phyloP scores from a whole-genome alignment of 2,113 vertebrate genomes.

The Tretioscincus oriximinensis region DNA sequence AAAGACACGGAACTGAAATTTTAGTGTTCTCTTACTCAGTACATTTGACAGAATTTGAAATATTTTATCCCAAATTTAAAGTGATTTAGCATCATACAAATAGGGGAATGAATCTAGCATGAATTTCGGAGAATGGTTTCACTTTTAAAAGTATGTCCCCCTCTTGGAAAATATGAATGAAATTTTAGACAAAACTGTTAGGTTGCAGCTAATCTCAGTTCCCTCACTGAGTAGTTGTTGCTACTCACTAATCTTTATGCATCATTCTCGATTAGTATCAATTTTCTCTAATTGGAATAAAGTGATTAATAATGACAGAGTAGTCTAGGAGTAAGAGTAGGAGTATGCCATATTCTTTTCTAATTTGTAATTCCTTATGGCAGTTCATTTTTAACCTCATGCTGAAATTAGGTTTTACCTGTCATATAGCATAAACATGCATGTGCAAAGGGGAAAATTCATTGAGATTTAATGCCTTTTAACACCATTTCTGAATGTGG shows the following conservation, averaged over 20 bases:
- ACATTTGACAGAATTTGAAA: not conserved
- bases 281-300: slow-evolving; percentile 10
- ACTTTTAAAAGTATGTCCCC: not conserved
- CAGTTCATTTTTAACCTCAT: not conserved
- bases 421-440: not conserved
- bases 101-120: not conserved
- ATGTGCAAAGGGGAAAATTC: not conserved
- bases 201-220: not conserved
- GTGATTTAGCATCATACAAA: not conserved
- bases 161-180: not conserved
- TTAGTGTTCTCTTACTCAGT: not conserved
- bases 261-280: not conserved
- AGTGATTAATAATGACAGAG: slow-evolving; percentile 22
- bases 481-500: not conserved
- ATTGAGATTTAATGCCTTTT: not conserved
- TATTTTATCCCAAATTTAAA: not conserved
- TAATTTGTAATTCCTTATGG: slow-evolving; percentile 9
- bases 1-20: not conserved
- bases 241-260: not conserved
- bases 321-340: not conserved
- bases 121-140: not conserved
- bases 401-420: slow-evolving; percentile 12
- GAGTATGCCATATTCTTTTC: not conserved
- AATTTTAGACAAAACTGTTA: not conserved
- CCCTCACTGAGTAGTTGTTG: not conserved